These are phyloP conservation scores for Creontiades dilutus DNA, from an alignment of 2,888 invertebrate genomes.

Conservation along the genomic window DNA sequence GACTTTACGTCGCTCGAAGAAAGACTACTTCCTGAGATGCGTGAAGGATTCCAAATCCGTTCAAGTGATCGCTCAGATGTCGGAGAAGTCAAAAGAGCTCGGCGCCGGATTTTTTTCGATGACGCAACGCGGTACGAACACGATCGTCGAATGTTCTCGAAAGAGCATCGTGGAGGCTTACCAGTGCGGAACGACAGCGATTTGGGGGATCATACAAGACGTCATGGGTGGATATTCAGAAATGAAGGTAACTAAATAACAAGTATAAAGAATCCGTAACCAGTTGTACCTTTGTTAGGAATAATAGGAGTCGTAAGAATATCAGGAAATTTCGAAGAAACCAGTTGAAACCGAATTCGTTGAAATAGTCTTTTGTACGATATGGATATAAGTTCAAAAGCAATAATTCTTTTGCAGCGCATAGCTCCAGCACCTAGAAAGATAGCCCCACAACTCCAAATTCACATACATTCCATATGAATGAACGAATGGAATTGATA, in stretches of 20 bases:
- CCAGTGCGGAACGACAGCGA: constrained; percentile 32
- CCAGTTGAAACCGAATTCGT: too few relatives aligned
- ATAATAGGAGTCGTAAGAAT: too few relatives aligned
- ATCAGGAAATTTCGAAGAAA: too few relatives aligned
- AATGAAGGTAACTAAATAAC: constrained; percentile 53
- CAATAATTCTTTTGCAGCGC: too few relatives aligned
- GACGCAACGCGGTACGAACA: constrained; percentile 38
- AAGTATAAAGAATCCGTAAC: too few relatives aligned
- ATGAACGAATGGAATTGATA: too few relatives aligned
- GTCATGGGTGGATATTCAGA: constrained; percentile 59
- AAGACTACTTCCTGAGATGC: constrained; percentile 51
- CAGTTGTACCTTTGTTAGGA: too few relatives aligned
- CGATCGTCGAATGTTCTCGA: constrained; percentile 22
- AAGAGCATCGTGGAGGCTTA: constrained; percentile 45
- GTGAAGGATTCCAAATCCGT: constrained; percentile 39
- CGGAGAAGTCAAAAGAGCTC: constrained; percentile 21
- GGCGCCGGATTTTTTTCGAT: constrained; percentile 48
- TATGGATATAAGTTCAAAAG: too few relatives aligned
- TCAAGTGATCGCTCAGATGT: constrained; percentile 20
- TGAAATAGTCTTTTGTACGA: too few relatives aligned
- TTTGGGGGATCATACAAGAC: constrained; percentile 54
- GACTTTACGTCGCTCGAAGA: constrained; percentile 19
- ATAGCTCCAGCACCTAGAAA: too few relatives aligned
- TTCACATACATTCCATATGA: too few relatives aligned
- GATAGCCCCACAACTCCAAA: too few relatives aligned